Evolutionary conservation across 2,888 invertebrate species (phyloP).

Genomic region (Baccha elongata): DNA sequence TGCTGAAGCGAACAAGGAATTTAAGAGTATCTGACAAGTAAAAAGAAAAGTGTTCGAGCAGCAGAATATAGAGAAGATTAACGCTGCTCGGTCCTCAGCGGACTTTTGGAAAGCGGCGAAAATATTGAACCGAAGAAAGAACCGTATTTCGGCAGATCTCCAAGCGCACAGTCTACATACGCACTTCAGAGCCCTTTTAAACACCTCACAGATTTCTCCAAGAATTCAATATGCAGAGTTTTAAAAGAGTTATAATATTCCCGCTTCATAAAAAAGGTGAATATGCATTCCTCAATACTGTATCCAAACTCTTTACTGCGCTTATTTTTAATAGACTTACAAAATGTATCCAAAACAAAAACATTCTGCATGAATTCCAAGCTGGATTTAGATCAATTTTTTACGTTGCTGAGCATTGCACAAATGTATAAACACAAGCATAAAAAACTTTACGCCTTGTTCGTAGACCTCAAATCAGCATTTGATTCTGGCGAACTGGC

Average conservation of each 20-base stretch:
- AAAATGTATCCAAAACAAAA: constrained; percentile 1
- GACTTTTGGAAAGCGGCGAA: constrained; percentile 1
- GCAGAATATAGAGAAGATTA: background rate
- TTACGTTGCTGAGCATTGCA: constrained; percentile 2
- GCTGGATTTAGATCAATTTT: constrained; percentile 10
- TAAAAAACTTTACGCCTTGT: constrained; percentile 27
- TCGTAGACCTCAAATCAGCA: constrained; percentile 20
- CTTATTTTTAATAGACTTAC: constrained; percentile 11
- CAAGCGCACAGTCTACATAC: background rate
- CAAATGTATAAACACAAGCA: constrained; percentile 6
- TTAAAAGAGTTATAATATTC: background rate
- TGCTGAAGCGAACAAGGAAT: background rate
- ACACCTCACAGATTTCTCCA: background rate
- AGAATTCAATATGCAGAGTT: background rate
- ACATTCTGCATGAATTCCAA: background rate
- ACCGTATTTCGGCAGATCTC: background rate
- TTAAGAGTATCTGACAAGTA: background rate
- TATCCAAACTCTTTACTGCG: constrained; percentile 9
- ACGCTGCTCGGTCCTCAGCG: background rate
- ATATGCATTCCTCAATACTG: background rate
- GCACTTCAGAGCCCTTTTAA: background rate
- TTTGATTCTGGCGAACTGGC: background rate
- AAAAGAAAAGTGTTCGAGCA: background rate
- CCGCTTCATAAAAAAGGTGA: constrained; percentile 7
- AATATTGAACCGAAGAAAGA: background rate